Percentiles rank a stretch among this genome's conserved stretches.
Conservation (phyloP, 2,888 invertebrate species). For the Thera britannica region DNA sequence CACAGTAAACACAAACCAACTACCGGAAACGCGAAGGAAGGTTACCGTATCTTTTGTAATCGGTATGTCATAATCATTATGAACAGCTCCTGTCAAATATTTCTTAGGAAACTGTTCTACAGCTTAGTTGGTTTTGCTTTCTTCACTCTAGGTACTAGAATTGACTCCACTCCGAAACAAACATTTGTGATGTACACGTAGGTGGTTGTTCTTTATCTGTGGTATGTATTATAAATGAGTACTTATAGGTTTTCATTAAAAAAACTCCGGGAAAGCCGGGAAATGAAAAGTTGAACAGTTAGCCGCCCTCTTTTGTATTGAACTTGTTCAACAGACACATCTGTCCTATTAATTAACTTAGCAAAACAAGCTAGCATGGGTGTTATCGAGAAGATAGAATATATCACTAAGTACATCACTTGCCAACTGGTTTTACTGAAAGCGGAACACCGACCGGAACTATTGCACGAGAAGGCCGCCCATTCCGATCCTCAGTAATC, state of each 20-base stretch:
- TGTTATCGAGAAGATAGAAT: neutral
- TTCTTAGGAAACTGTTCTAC: neutral
- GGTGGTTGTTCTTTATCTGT: no score
- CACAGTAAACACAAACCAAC: neutral
- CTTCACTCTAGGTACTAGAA: no score
- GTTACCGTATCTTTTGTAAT: conserved; percentile 4
- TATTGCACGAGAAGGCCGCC: conserved; percentile 15
- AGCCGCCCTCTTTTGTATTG: no score
- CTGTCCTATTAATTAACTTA: no score
- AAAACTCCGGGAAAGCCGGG: no score
- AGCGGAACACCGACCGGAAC: conserved; percentile 25
- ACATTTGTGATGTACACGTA: no score
- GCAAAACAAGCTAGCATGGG: neutral
- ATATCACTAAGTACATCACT: conserved; percentile 1
- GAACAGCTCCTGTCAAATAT: neutral
- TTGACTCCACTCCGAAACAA: no score
- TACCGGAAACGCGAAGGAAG: neutral
- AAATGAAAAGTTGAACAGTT: no score
- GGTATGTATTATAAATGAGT: no score
- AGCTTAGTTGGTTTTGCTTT: no score
- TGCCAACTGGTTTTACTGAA: conserved; percentile 16
- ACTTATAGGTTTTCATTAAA: no score
- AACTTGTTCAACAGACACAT: neutral
- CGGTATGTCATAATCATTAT: neutral
- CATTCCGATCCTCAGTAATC: conserved; percentile 30